Evolutionary conservation across 2,113 vertebrate species (phyloP).

Genomic region (Cololabis saira): DNA sequence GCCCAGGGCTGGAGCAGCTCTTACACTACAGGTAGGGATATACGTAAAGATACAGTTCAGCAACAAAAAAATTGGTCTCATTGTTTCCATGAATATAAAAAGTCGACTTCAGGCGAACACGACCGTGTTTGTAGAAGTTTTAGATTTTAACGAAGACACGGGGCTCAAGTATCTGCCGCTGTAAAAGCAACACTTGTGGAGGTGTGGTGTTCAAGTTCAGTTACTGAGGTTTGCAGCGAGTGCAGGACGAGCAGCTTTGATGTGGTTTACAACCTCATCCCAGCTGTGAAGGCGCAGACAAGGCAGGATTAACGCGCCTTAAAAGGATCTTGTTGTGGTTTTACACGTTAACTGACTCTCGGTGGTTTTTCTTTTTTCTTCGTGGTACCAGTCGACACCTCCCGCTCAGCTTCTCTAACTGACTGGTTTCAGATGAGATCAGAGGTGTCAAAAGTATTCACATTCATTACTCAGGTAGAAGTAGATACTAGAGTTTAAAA

Average conservation of each 20-base stretch:
- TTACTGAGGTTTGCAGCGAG: background rate
- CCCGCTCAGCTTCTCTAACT: slow-evolving; percentile 4
- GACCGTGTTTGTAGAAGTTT: background rate
- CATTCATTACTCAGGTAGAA: too few species aligned
- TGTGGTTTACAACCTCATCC: slow-evolving; percentile 11
- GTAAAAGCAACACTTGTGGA: background rate
- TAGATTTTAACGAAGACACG: too few species aligned
- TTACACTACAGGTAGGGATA: slow-evolving; percentile 86
- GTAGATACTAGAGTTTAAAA: too few species aligned
- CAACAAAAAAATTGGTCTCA: background rate
- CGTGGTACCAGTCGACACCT: background rate
- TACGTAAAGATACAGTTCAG: background rate
- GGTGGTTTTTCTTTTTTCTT: slow-evolving; percentile 5
- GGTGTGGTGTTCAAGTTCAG: background rate
- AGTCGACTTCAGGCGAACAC: too few species aligned
- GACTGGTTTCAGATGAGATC: slow-evolving; percentile 2
- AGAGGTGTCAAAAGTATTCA: too few species aligned
- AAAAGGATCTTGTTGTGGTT: slow-evolving; percentile 6
- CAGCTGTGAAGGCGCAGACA: background rate
- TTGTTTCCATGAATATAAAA: background rate
- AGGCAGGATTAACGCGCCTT: too few species aligned
- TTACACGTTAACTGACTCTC: slow-evolving; percentile 30
- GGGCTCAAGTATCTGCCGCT: too few species aligned
- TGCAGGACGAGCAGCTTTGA: slow-evolving; percentile 9
- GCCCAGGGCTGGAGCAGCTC: slow-evolving; percentile 93